Percentiles rank a stretch among this genome's conserved stretches.
These are phyloP conservation scores for Platycheirus albimanus DNA, from an alignment of 2,888 invertebrate genomes.

Conservation along the genomic window DNA sequence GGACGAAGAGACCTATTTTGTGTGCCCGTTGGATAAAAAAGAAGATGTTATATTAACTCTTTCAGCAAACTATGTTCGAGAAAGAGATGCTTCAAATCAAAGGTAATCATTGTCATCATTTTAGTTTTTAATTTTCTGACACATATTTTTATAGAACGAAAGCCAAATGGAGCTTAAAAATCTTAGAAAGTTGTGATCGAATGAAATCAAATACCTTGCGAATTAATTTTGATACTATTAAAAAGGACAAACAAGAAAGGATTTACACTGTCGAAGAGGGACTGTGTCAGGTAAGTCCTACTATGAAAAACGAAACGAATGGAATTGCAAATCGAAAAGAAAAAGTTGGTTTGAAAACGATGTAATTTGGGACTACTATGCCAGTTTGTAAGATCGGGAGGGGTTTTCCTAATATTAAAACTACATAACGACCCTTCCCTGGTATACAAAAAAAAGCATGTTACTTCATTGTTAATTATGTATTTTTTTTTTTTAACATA, in stretches of 20 bases:
- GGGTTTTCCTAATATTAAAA: no score
- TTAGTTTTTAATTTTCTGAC: constrained; percentile 21
- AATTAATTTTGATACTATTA: constrained; percentile 86
- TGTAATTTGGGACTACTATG: no score
- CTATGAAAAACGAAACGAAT: no score
- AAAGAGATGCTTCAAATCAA: constrained; percentile 83
- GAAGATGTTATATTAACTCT: constrained; percentile 83
- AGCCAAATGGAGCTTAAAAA: constrained; percentile 84
- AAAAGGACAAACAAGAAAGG: constrained; percentile 84
- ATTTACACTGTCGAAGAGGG: constrained; percentile 85
- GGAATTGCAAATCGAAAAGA: no score
- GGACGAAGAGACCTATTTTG: constrained; percentile 81
- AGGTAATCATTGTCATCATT: constrained; percentile 76
- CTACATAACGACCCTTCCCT: no score
- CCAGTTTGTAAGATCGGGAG: no score
- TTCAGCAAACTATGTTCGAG: constrained; percentile 83
- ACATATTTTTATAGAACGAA: constrained; percentile 78
- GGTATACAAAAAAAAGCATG: no score
- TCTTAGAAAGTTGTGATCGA: constrained; percentile 84
- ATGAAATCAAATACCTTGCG: constrained; percentile 83
- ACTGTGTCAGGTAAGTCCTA: constrained; percentile 83
- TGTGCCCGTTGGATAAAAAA: constrained; percentile 77
- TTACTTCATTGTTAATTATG: no score
- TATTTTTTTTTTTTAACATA: constrained; percentile 15
- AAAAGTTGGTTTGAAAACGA: no score